phyloP scores from a whole-genome alignment of 2,113 vertebrate genomes.

The Dasyornis broadbenti region DNA sequence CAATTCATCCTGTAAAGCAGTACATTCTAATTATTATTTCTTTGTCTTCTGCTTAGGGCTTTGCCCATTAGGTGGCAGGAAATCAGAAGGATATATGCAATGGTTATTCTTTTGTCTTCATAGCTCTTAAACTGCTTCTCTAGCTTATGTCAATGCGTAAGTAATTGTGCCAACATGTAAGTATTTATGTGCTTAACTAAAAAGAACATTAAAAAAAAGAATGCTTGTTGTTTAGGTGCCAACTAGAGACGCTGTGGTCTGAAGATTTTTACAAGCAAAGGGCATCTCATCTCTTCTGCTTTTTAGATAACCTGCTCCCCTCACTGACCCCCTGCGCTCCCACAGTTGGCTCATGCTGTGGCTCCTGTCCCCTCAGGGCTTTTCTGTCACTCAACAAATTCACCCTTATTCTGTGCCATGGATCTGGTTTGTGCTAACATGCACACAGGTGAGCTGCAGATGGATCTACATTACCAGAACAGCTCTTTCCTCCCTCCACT shows the following conservation, averaged over 20 bases:
- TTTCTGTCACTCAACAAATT: not conserved
- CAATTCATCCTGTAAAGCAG: not conserved
- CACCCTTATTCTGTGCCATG: not conserved
- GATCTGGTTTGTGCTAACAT: fast-evolving
- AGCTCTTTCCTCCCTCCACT: not conserved
- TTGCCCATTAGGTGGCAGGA: not conserved
- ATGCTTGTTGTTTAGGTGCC: not conserved
- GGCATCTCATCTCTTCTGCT: not conserved
- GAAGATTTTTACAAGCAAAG: not conserved
- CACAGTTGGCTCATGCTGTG: fast-evolving
- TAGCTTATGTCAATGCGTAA: not conserved
- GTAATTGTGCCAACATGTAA: not conserved
- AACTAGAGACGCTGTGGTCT: not conserved
- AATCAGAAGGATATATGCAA: not conserved
- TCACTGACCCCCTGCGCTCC: fast-evolving
- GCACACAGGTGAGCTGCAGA: not conserved
- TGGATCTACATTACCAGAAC: not conserved
- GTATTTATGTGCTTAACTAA: not conserved
- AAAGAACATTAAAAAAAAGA: not conserved
- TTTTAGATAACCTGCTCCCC: not conserved
- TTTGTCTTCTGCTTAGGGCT: not conserved
- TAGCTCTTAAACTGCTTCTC: not conserved
- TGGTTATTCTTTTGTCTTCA: not conserved
- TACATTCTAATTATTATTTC: not conserved
- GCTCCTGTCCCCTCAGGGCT: not conserved